phyloP scores from a whole-genome alignment of 2,113 vertebrate species.

The Urocitellus parryii region DNA sequence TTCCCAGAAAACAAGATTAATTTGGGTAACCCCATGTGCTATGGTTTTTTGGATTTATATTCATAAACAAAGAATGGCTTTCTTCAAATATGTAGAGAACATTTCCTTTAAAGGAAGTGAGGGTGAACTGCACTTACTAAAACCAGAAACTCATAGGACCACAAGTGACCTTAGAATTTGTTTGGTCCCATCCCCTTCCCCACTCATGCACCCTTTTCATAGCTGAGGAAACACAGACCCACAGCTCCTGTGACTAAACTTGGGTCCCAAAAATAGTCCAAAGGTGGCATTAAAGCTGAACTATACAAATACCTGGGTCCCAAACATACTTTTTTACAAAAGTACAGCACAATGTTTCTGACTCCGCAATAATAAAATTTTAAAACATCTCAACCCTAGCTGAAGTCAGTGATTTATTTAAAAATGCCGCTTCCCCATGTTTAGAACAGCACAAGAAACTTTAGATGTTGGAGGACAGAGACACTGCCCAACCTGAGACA shows the following conservation, averaged over 20 bases:
- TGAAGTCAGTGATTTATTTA: conserved; percentile 21
- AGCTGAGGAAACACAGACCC: background rate
- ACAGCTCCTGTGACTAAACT: background rate
- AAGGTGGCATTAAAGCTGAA: background rate
- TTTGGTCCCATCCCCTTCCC: background rate
- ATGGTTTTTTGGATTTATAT: background rate
- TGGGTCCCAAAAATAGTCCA: background rate
- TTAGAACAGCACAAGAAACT: background rate
- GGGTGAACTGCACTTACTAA: background rate
- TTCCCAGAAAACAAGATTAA: conserved; percentile 28
- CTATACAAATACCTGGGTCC: background rate
- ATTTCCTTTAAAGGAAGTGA: conserved; percentile 23
- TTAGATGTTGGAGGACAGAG: background rate
- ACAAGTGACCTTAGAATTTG: background rate
- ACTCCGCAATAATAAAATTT: background rate
- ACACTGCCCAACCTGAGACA: background rate
- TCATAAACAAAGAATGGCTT: background rate
- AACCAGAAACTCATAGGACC: background rate
- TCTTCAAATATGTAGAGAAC: background rate
- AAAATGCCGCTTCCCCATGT: background rate
- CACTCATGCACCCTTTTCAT: background rate
- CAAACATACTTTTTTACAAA: background rate
- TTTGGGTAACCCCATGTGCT: background rate
- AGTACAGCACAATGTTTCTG: background rate
- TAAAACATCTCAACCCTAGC: background rate